These are phyloP conservation scores for Dipodomys merriami DNA, from an alignment of 2,113 vertebrate genomes.

Conservation along the genomic window DNA sequence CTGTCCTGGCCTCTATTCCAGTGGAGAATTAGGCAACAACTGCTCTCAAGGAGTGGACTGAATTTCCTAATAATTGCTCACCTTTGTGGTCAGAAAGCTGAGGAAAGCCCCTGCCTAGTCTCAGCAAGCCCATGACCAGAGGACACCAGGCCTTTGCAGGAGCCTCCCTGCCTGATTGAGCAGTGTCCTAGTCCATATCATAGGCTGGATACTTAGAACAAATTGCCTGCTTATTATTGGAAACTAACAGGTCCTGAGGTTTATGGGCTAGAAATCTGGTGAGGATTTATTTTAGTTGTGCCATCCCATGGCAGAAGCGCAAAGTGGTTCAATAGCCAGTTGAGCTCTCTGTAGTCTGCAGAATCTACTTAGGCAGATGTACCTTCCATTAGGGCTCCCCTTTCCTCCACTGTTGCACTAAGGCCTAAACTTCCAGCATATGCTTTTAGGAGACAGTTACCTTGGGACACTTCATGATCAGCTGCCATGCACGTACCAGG, in stretches of 20 bases:
- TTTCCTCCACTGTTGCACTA: background rate
- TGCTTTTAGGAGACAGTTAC: background rate
- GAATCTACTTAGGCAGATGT: too few relatives aligned
- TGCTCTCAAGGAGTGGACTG: background rate
- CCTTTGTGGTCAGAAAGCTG: background rate
- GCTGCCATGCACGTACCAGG: background rate
- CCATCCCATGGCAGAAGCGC: background rate
- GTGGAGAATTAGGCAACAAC: background rate
- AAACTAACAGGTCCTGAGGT: background rate
- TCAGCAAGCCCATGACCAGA: background rate
- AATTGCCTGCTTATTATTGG: background rate
- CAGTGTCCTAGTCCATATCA: background rate
- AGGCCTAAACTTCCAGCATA: background rate
- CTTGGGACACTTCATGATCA: background rate
- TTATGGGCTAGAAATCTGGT: too few relatives aligned
- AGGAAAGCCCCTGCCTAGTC: background rate
- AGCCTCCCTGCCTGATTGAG: background rate
- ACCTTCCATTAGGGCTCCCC: background rate
- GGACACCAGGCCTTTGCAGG: too few relatives aligned
- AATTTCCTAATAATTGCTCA: background rate
- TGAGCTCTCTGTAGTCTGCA: background rate
- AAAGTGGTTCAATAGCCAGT: background rate
- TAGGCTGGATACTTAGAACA: background rate
- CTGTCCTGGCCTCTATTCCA: background rate
- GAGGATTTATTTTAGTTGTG: background rate